Evolutionary conservation across 2,113 vertebrate genomes (phyloP).

Genomic region (Acanthochromis polyacanthus): DNA sequence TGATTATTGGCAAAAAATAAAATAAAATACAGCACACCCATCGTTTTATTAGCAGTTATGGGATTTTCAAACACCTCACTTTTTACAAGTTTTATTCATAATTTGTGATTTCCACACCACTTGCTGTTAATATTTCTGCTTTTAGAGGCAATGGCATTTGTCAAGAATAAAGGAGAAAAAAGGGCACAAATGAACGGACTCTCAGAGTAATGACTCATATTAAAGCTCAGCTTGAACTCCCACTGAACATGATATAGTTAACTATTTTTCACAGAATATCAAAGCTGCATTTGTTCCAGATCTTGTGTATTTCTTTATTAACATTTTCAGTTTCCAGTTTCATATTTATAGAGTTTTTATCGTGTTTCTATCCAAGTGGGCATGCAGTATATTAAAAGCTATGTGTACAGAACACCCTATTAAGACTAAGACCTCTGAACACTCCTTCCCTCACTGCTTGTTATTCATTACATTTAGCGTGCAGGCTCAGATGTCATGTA

Average conservation of each 20-base stretch:
- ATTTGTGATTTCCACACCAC: slow-evolving; percentile 61
- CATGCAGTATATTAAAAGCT: too few species aligned
- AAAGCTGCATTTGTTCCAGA: neutral
- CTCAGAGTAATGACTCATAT: slow-evolving; percentile 1
- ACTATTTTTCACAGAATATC: neutral
- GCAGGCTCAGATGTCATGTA: too few species aligned
- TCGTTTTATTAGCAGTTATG: slow-evolving; percentile 80
- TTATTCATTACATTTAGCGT: too few species aligned
- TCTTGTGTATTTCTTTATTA: neutral
- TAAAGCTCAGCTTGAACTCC: slow-evolving; percentile 10
- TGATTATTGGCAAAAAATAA: slow-evolving; percentile 65
- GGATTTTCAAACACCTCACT: slow-evolving; percentile 77
- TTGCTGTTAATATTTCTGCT: slow-evolving; percentile 62
- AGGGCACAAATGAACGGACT: slow-evolving; percentile 5
- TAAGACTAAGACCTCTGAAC: too few species aligned
- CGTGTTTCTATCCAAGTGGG: too few species aligned
- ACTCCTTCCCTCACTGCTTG: too few species aligned
- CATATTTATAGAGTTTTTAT: neutral
- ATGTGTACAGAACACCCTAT: too few species aligned
- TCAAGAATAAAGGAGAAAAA: neutral
- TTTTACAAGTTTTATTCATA: slow-evolving; percentile 68
- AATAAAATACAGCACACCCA: slow-evolving; percentile 49
- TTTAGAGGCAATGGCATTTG: slow-evolving; percentile 49
- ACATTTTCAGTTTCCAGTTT: neutral
- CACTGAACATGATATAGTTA: slow-evolving; percentile 14